phyloP scores from a whole-genome alignment of 2,797 vertebrate species.

The Muraenolepis orangiensis region DNA sequence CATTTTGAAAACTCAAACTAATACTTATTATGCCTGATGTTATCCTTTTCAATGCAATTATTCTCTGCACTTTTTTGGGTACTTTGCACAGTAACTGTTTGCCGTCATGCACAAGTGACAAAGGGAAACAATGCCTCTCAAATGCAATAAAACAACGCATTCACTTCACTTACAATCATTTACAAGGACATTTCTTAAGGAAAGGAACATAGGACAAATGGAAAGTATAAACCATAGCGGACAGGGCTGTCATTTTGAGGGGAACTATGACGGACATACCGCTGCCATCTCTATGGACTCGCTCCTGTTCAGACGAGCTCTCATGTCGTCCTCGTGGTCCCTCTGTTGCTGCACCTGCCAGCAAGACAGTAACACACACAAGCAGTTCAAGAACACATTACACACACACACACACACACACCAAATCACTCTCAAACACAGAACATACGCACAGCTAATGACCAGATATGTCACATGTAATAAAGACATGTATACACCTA shows the following conservation, averaged over 20 bases:
- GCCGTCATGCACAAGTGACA: not conserved
- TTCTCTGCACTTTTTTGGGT: not conserved
- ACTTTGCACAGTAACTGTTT: not conserved
- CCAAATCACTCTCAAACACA: not conserved
- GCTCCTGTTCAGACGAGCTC: constrained; percentile 70
- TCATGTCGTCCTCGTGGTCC: constrained; percentile 78
- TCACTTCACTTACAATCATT: no score
- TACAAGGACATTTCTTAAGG: not conserved
- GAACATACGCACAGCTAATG: not conserved
- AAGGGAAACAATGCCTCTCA: not conserved
- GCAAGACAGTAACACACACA: constrained; percentile 25
- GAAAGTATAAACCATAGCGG: not conserved
- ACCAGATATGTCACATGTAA: not conserved
- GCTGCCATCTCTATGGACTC: constrained; percentile 82
- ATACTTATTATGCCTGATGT: not conserved
- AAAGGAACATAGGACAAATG: not conserved
- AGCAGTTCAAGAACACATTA: not conserved
- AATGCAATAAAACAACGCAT: no score
- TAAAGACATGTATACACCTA: not conserved
- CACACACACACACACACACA: not conserved
- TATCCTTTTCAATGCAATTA: not conserved
- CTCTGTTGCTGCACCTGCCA: constrained; percentile 77
- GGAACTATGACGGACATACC: constrained; percentile 57
- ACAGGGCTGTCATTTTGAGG: not conserved
- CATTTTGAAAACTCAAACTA: not conserved